These are phyloP conservation scores for Folsomia candida DNA, from an alignment of 2,888 invertebrate species.

Conservation along the genomic window DNA sequence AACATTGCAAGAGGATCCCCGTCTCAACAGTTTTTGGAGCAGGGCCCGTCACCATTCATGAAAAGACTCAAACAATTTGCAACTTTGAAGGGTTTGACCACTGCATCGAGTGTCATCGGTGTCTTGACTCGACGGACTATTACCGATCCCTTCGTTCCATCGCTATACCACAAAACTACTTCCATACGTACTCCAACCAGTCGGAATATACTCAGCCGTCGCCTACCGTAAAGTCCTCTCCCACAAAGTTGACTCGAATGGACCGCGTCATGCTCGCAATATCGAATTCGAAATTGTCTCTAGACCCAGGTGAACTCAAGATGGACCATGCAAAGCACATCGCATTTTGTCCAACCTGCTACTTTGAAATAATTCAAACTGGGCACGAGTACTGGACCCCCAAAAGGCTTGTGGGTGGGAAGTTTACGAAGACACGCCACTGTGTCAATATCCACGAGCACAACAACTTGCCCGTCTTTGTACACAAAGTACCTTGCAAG, in stretches of 20 bases:
- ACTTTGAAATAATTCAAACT: background rate
- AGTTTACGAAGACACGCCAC: conserved; percentile 27
- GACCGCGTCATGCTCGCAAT: too few relatives aligned
- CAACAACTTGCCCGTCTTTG: conserved; percentile 6
- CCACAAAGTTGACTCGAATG: too few relatives aligned
- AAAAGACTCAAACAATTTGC: background rate
- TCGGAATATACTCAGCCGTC: background rate
- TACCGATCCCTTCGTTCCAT: background rate
- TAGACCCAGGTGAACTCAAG: background rate
- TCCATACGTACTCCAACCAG: too few relatives aligned
- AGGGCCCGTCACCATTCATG: background rate
- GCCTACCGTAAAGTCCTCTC: too few relatives aligned
- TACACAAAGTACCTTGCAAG: conserved; percentile 21
- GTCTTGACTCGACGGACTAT: background rate
- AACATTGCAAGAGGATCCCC: background rate
- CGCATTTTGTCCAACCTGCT: background rate
- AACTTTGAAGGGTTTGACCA: background rate
- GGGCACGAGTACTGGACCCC: background rate
- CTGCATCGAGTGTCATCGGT: background rate
- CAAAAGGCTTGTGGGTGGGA: too few relatives aligned
- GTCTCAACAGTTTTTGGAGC: background rate
- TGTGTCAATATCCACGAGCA: conserved; percentile 33
- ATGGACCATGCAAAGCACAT: background rate
- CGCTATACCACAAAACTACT: background rate
- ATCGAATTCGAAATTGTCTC: too few relatives aligned